Conservation (phyloP, 2,797 vertebrate genomes). For the Poecilia wingei region DNA sequence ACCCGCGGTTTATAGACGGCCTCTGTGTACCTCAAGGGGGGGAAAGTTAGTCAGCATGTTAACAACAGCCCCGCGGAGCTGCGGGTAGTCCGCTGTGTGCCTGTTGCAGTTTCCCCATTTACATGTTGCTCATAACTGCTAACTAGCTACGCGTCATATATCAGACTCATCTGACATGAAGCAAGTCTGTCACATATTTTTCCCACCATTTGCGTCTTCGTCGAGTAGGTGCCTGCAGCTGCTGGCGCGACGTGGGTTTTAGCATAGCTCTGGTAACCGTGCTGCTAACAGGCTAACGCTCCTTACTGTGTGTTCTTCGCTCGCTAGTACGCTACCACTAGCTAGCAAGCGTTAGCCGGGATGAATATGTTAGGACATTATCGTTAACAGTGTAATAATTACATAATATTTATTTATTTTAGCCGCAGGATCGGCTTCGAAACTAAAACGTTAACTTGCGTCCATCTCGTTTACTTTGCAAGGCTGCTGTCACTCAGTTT, state of each 20-base stretch:
- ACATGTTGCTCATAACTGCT: slow-evolving; percentile 53
- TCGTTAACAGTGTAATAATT: rapidly evolving
- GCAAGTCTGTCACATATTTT: neutral
- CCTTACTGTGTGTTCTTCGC: slow-evolving; percentile 15
- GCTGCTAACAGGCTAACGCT: slow-evolving; percentile 68
- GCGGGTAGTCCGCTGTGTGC: slow-evolving; percentile 31
- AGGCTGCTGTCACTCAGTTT: slow-evolving; percentile 42
- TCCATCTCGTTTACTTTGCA: neutral
- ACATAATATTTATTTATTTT: neutral
- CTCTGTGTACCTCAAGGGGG: slow-evolving; percentile 63
- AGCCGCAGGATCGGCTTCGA: neutral
- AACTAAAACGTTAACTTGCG: neutral
- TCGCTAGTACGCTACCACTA: slow-evolving; percentile 50
- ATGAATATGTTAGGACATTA: neutral
- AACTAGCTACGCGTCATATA: neutral
- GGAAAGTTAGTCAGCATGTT: slow-evolving; percentile 68
- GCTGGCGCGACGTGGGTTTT: slow-evolving; percentile 75
- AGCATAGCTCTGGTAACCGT: slow-evolving; percentile 72
- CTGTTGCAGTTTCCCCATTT: slow-evolving; percentile 66
- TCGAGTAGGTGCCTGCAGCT: slow-evolving; percentile 17
- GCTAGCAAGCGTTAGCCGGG: slow-evolving; percentile 44
- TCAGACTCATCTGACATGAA: neutral
- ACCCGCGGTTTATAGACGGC: slow-evolving; percentile 64
- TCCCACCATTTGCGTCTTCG: neutral
- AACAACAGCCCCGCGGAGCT: slow-evolving; percentile 31